Evolutionary conservation across 2,888 invertebrate species (phyloP), one percentile per base, ranked within the genome.

Genomic region (Campoplex capitator): DNA sequence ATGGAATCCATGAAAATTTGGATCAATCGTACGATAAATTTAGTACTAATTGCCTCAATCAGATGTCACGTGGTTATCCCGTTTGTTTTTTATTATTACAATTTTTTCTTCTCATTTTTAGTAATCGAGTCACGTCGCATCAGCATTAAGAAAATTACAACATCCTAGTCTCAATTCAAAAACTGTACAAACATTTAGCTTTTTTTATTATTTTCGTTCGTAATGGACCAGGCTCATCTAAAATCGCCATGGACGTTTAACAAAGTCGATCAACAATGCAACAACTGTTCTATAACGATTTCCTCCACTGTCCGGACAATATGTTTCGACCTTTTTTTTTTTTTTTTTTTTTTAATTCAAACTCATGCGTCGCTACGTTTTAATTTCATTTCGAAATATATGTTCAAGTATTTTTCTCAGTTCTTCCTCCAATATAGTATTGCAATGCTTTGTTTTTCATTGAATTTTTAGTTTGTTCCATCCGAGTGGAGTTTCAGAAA

Each of bases 201-300:
- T 75, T 18, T 18, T 35, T 65, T 67, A 71, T 62, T 56, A 0
- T 23, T 23, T 58, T 75, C 68, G 16, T 71, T 65, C 23, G 28
- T 35, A 84, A 68, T 68, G 54, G 45, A 67, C 32, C 51, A 42
- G 42, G 38, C 38, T 77, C 56, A 48, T 35, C n/a, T 38, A 54
- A 28, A 28, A 9, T 38, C 65, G 56, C 54, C 35, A 65, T 32
- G 71, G 54, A 42, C n/a, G 42, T 56, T 42, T 78, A 74, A 78
- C 75, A 54, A 86, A 79, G 78, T 86, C 45, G 18, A 62, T 79
- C 65, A 86, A 65, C 79, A 56, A 80, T 51, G 58, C 48, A 54
- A 85, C 85, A 85, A 86, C 48, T 71, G 86, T 83, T 79, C 54
- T 76, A 67, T 28, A 86, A 68, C 79, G 76, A 86, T 77, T 54